Conservation (phyloP, 2,888 invertebrate species). For the Nyleta sp. region DNA sequence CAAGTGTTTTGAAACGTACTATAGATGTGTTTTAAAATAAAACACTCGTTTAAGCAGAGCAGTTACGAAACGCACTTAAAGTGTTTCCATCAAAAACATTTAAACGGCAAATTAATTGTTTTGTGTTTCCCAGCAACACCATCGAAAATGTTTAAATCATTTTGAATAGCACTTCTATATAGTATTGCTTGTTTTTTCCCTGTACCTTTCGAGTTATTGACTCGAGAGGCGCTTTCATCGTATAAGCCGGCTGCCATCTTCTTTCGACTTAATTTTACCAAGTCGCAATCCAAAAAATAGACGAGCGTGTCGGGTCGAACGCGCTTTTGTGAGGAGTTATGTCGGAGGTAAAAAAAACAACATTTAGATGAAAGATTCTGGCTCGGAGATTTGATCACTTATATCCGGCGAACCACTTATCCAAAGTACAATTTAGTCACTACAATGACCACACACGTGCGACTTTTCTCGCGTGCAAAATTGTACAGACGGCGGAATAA, state of each 20-base stretch:
- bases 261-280: slow-evolving; percentile 72
- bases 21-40: too few relatives aligned
- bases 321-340: slow-evolving; percentile 30
- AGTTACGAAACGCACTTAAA: too few relatives aligned
- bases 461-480: slow-evolving; percentile 16
- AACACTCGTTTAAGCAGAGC: too few relatives aligned
- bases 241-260: slow-evolving; percentile 42
- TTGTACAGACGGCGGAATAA: slow-evolving; percentile 5
- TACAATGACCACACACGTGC: slow-evolving; percentile 62
- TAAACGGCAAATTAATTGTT: too few relatives aligned
- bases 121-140: too few relatives aligned
- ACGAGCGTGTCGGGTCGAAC: slow-evolving; percentile 56
- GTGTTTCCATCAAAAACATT: too few relatives aligned
- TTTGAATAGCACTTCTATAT: too few relatives aligned
- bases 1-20: too few relatives aligned
- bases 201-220: too few relatives aligned
- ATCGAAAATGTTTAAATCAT: too few relatives aligned
- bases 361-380: slow-evolving; percentile 35
- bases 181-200: too few relatives aligned
- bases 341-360: slow-evolving; percentile 34
- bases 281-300: slow-evolving; percentile 73
- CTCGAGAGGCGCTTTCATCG: slow-evolving; percentile 53
- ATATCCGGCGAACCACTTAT: slow-evolving; percentile 32
- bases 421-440: slow-evolving; percentile 56
- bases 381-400: slow-evolving; percentile 28